Evolutionary conservation across 2,797 vertebrate species (phyloP).

Genomic region (Crenuchus spilurus): DNA sequence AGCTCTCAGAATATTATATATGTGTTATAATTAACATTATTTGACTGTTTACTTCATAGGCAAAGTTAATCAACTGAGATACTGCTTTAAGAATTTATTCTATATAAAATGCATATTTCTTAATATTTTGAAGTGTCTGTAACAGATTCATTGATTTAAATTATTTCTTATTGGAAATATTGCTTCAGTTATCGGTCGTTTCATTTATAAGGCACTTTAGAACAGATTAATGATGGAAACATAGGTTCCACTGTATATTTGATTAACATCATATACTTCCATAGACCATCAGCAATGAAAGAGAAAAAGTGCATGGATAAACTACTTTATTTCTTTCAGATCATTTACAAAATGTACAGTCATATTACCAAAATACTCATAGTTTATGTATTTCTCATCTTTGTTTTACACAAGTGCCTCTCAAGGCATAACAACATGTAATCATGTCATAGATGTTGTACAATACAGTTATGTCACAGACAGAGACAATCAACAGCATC

Average conservation of each 20-base stretch:
- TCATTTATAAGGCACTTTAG: too few relatives aligned
- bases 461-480: constrained; percentile 47
- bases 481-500: constrained; percentile 42
- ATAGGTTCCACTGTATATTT: too few relatives aligned
- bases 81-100: not conserved
- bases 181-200: too few relatives aligned
- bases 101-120: too few relatives aligned
- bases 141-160: too few relatives aligned
- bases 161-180: too few relatives aligned
- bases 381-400: constrained; percentile 31
- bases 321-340: constrained; percentile 64
- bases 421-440: constrained; percentile 39
- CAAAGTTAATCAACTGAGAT: not conserved
- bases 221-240: too few relatives aligned
- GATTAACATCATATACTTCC: too few relatives aligned
- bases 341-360: constrained; percentile 72
- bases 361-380: constrained; percentile 63
- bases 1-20: not conserved
- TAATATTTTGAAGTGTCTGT: not conserved
- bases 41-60: not conserved
- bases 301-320: constrained; percentile 55
- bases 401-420: constrained; percentile 44
- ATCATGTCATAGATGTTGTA: constrained; percentile 49
- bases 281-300: not conserved
- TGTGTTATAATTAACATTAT: not conserved